Evolutionary conservation across 2,113 vertebrate species (phyloP).

Genomic region (Athene cunicularia): DNA sequence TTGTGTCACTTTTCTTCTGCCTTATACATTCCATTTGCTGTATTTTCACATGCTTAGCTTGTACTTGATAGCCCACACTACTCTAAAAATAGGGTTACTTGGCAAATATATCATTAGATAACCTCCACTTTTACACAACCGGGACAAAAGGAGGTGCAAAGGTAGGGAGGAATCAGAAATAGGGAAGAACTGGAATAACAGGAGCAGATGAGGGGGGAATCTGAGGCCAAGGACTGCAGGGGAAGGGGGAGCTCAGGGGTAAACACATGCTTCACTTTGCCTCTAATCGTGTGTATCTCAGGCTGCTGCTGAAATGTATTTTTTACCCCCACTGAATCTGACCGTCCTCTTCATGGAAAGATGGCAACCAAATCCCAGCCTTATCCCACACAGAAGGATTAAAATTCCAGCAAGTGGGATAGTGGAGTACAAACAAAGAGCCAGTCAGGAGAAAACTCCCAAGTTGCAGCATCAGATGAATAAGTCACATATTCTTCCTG

Average conservation of each 20-base stretch:
- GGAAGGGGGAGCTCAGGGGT: neutral
- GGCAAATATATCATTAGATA: neutral
- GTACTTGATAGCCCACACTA: neutral
- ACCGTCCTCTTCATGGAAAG: neutral
- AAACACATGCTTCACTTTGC: neutral
- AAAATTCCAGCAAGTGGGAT: neutral
- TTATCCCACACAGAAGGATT: neutral
- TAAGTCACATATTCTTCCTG: neutral
- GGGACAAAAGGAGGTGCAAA: neutral
- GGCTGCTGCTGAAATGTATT: neutral
- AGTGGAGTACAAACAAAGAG: neutral
- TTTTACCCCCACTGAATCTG: neutral
- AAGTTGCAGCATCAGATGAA: neutral
- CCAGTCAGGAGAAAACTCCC: neutral
- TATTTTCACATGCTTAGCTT: neutral
- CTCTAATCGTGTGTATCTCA: neutral
- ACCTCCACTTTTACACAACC: neutral
- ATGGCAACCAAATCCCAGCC: neutral
- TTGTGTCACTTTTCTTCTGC: neutral
- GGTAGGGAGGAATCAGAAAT: neutral
- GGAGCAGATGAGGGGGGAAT: neutral
- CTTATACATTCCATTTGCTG: neutral
- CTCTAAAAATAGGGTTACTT: constrained; percentile 9
- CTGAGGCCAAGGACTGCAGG: neutral
- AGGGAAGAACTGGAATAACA: neutral